Conservation (phyloP, 2,113 vertebrate genomes). For the Sebastes schlegelii region DNA sequence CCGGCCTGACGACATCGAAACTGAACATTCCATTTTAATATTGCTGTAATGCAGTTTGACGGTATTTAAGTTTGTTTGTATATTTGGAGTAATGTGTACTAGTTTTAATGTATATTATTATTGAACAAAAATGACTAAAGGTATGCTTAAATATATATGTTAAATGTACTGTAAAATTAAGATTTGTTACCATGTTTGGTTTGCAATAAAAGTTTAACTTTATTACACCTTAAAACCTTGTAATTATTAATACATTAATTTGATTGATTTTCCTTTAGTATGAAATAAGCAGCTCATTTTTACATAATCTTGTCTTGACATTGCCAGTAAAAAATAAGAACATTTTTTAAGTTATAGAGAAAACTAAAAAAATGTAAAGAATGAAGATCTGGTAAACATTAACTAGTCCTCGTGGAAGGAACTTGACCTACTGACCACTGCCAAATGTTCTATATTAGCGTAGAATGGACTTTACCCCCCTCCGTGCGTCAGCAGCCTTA, state of each 20-base stretch:
- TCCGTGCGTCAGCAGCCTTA: conserved; percentile 57
- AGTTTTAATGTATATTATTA: conserved; percentile 96
- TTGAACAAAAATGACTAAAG: conserved; percentile 88
- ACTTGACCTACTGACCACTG: conserved; percentile 19
- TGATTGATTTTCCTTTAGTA: neutral
- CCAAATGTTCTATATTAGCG: conserved; percentile 19
- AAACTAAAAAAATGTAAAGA: conserved; percentile 17
- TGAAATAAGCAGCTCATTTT: neutral
- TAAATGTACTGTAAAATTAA: conserved; percentile 95
- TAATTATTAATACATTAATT: neutral
- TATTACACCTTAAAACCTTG: conserved; percentile 71
- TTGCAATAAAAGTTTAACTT: conserved; percentile 94
- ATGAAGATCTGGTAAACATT: conserved; percentile 13
- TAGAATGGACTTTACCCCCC: conserved; percentile 51
- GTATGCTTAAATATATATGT: conserved; percentile 87
- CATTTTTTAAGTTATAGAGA: neutral
- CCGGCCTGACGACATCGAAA: conserved; percentile 79
- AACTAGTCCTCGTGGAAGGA: neutral
- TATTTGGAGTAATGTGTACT: conserved; percentile 91
- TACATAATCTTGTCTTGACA: neutral
- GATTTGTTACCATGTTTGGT: conserved; percentile 93
- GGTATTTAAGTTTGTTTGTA: conserved; percentile 95
- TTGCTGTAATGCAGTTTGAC: conserved; percentile 89
- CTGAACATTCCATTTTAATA: conserved; percentile 91
- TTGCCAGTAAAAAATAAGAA: neutral